Evolutionary conservation across 2,113 vertebrate species (phyloP).

Genomic region (Bucco capensis): DNA sequence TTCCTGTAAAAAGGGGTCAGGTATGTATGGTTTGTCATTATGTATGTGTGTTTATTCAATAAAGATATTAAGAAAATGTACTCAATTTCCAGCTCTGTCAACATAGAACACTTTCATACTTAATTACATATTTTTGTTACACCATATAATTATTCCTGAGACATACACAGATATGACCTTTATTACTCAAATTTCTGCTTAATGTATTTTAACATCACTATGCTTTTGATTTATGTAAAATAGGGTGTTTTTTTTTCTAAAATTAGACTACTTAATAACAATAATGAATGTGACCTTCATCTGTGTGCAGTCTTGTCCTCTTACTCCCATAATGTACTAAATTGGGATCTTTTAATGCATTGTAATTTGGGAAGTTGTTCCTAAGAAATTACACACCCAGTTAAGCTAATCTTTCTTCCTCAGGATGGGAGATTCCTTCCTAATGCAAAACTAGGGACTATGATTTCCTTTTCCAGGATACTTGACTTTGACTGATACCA

Average conservation of each 20-base stretch:
- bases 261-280: constrained; percentile 72
- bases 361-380: constrained; percentile 66
- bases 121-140: constrained; percentile 14
- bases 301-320: constrained; percentile 40
- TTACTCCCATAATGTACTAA: constrained; percentile 63
- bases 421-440: constrained; percentile 83
- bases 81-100: neutral
- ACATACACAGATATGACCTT: constrained; percentile 16
- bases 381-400: constrained; percentile 51
- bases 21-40: neutral
- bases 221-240: constrained; percentile 55
- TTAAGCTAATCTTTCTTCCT: constrained; percentile 77
- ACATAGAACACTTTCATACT: neutral
- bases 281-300: constrained; percentile 70
- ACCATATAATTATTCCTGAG: constrained; percentile 11
- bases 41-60: neutral
- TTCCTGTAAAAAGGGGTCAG: neutral
- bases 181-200: constrained; percentile 69
- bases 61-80: neutral
- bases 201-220: constrained; percentile 42
- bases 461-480: constrained; percentile 79
- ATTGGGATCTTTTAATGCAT: constrained; percentile 48
- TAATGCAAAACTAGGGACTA: constrained; percentile 62
- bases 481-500: constrained; percentile 72
- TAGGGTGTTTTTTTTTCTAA: constrained; percentile 38